A percentile compares a stretch with the other conserved stretches of the same genome.
phyloP scores from a whole-genome alignment of 2,113 vertebrate genomes.

The Indicator indicator region DNA sequence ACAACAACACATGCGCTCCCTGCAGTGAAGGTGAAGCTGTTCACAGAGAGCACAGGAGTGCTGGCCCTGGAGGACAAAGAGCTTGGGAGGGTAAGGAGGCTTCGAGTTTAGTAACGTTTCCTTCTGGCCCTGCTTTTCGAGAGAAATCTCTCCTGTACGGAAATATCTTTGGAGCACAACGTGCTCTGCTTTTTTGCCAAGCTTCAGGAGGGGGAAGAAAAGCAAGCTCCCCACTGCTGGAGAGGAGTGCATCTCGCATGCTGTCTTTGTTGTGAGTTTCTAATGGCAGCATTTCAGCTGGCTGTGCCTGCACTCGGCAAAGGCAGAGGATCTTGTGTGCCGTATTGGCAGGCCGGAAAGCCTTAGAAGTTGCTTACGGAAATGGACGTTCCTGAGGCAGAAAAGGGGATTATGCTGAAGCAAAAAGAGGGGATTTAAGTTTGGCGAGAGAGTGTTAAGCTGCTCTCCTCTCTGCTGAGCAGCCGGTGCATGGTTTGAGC shows the following conservation, averaged over 20 bases:
- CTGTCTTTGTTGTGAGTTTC: slow-evolving; percentile 38
- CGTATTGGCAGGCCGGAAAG: slow-evolving; percentile 23
- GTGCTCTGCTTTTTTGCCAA: slow-evolving; percentile 51
- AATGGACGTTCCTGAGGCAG: slow-evolving; percentile 57
- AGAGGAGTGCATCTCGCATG: slow-evolving; percentile 18
- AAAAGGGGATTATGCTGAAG: slow-evolving; percentile 43
- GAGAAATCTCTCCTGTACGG: slow-evolving; percentile 48
- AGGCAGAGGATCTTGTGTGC: slow-evolving; percentile 35
- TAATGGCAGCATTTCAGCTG: slow-evolving; percentile 44
- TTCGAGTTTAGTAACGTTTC: neutral
- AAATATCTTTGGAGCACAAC: slow-evolving; percentile 35
- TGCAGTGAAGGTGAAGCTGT: slow-evolving; percentile 97
- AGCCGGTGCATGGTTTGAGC: neutral
- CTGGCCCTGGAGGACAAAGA: slow-evolving; percentile 98
- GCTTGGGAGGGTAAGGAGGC: slow-evolving; percentile 89
- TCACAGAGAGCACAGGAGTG: slow-evolving; percentile 96
- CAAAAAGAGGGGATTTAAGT: slow-evolving; percentile 28
- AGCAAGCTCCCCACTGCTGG: slow-evolving; percentile 16
- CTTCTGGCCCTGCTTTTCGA: slow-evolving; percentile 28
- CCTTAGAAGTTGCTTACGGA: slow-evolving; percentile 46
- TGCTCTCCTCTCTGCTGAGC: slow-evolving; percentile 36
- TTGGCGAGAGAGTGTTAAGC: slow-evolving; percentile 22
- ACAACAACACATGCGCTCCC: slow-evolving; percentile 94
- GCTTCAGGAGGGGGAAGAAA: neutral
- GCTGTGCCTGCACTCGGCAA: slow-evolving; percentile 25